Evolutionary conservation across 2,888 invertebrate genomes (phyloP), one percentile per base, ranked within the genome.

Genomic region (Lasioglossum zephyrum): DNA sequence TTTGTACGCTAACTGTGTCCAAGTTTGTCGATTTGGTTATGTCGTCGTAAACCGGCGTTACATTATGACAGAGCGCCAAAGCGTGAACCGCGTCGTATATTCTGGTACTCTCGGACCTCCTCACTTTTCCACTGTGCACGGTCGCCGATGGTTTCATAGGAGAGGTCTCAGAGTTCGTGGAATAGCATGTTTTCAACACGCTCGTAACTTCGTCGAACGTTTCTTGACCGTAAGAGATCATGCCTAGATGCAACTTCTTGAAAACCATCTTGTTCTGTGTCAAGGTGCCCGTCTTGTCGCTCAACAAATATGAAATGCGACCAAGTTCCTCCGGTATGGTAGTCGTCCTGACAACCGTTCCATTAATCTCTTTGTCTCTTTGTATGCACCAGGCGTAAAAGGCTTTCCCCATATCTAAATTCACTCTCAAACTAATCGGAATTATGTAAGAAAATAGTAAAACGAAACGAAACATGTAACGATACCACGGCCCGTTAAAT

Each of bases 231-330:
- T 98, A 99, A 31, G 98, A 97, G 0, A 98, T 98, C 69, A 98
- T 98, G 18, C 99, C 99, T 63, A 99, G 95, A 95, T 99, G 99
- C 47, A 99, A 96, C 93, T 98, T 98, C 94, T 99, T 99, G 93
- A 99, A 98, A 0, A 99, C 98, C 99, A 99, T 99, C 94, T 99
- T 99, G 95, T 99, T 99, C 95, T 99, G 99, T 0, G 99, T 99
- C 41, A 99, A 96, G 0, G 99, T 99, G 26, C 99, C 99, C 0
- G 99, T 99, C 96, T 99, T 99, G 95, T 99, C 99, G 0, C 99
- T 98, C 9, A 99, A 96, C n/a, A 99, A 96, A 95, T 99, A 99
- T 44, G 98, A 98, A 90, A 99, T 98, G 83, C 99, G 96, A 0
- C 99, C 99, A 80, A 99, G 95, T 95, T 99, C 99, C 95, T 99